Conservation (phyloP, 2,888 invertebrate genomes). For the Ennomos fuscantarius region DNA sequence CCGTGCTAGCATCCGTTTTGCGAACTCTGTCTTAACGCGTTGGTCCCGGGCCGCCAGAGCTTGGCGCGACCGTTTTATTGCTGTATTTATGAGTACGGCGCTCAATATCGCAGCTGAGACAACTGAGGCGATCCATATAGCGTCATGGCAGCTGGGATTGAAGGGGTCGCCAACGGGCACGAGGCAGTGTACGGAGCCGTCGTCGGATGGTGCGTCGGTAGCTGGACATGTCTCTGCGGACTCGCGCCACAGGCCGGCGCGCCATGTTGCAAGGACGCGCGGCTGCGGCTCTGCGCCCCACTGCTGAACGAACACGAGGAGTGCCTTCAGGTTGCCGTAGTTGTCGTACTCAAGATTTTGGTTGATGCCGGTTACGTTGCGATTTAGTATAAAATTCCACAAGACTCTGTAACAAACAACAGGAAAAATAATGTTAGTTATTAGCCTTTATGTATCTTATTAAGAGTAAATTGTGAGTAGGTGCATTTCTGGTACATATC, state of each 20-base stretch:
- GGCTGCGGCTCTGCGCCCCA: slow-evolving; percentile 17
- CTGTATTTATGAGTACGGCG: slow-evolving; percentile 38
- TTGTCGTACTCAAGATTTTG: no score
- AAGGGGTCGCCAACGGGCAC: slow-evolving; percentile 65
- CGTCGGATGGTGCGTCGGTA: slow-evolving; percentile 28
- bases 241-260: neutral
- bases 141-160: slow-evolving; percentile 69
- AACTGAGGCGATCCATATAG: slow-evolving; percentile 29
- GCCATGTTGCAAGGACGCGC: slow-evolving; percentile 1
- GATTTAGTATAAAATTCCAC: no score
- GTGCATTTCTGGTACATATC: no score
- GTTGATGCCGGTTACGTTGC: no score
- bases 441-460: no score
- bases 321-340: no score
- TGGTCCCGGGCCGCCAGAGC: slow-evolving; percentile 54
- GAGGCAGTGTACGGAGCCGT: slow-evolving; percentile 35
- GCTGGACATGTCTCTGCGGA: slow-evolving; percentile 19
- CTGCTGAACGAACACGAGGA: slow-evolving; percentile 26
- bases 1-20: slow-evolving; percentile 35
- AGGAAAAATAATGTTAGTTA: no score
- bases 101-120: slow-evolving; percentile 29
- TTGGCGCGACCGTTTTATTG: slow-evolving; percentile 49
- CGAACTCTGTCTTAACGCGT: slow-evolving; percentile 65
- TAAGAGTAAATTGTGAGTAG: no score
- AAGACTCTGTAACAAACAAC: no score